phyloP scores from a whole-genome alignment of 2,113 vertebrate species.

The Acrocephalus kingi region DNA sequence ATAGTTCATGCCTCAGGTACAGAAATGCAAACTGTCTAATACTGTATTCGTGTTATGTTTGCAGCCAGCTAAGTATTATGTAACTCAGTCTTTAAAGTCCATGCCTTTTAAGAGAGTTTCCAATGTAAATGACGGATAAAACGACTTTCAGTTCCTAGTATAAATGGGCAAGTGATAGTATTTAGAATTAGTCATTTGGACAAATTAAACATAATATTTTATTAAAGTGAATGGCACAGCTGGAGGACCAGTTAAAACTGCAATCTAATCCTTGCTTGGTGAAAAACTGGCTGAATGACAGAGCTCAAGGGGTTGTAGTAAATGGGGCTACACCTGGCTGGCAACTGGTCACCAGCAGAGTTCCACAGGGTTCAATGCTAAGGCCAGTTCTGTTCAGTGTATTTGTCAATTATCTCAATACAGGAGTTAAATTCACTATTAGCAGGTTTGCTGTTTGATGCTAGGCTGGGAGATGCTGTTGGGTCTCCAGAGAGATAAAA shows the following conservation, averaged over 20 bases:
- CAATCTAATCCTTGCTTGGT: neutral
- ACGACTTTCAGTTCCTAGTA: accelerated
- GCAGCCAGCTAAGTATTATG: neutral
- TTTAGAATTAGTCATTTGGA: neutral
- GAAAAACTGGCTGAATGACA: neutral
- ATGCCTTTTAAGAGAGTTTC: neutral
- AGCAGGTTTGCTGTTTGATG: neutral
- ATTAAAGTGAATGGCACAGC: neutral
- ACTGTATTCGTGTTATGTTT: neutral
- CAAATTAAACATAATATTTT: neutral
- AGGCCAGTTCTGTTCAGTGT: neutral
- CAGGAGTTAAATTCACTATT: neutral
- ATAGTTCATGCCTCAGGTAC: neutral
- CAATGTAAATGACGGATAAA: neutral
- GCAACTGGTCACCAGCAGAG: neutral
- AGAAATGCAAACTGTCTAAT: neutral
- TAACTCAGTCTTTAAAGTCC: neutral
- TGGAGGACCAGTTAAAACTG: neutral
- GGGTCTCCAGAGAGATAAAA: neutral
- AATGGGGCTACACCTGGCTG: neutral
- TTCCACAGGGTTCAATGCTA: neutral
- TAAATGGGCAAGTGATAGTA: neutral
- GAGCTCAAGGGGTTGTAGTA: neutral
- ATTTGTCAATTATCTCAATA: neutral
- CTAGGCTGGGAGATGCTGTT: neutral